phyloP scores from a whole-genome alignment of 2,888 invertebrate genomes.

The Ferrisia virgata region DNA sequence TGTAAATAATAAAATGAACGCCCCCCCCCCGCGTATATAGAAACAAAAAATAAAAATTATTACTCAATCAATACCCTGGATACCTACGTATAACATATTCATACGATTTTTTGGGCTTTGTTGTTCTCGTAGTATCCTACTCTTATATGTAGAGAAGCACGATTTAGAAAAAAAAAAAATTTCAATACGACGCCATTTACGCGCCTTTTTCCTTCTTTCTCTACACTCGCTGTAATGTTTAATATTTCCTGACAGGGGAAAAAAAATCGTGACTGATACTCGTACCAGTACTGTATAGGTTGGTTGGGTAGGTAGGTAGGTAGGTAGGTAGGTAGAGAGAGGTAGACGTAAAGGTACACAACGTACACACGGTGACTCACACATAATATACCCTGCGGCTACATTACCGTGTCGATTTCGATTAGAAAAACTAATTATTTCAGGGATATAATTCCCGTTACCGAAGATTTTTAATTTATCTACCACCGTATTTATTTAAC shows the following conservation, averaged over 20 bases:
- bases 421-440: background rate
- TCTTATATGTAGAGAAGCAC: background rate
- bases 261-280: background rate
- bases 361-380: background rate
- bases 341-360: no score
- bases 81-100: no score
- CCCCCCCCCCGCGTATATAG: background rate
- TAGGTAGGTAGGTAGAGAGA: no score
- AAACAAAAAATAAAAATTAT: background rate
- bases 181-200: background rate
- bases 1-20: background rate
- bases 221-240: no score
- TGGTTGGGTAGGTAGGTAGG: no score
- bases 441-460: no score
- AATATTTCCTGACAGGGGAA: background rate
- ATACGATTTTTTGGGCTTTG: background rate
- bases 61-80: background rate
- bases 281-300: background rate
- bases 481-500: background rate
- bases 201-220: background rate
- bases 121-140: background rate
- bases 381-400: background rate
- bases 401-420: background rate
- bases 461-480: conserved; percentile 7
- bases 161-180: background rate